Evolutionary conservation across 2,797 vertebrate species (phyloP).

Genomic region (Choloepus didactylus): DNA sequence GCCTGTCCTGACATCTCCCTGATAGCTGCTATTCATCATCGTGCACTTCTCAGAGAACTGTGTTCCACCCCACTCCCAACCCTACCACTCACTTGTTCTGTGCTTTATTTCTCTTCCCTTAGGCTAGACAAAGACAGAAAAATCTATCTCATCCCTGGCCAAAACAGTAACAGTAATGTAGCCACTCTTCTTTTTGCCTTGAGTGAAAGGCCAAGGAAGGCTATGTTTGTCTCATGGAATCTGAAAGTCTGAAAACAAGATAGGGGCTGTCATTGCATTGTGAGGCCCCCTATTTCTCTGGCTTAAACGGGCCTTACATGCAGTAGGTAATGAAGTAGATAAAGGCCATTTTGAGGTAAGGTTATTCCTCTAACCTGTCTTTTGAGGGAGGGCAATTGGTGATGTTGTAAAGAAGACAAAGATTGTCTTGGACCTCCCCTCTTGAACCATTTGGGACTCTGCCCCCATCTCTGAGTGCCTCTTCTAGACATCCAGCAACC

Average conservation of each 20-base stretch:
- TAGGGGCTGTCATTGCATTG: neutral
- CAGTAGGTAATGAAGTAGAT: neutral
- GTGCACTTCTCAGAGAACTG: slow-evolving; percentile 46
- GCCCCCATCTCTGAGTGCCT: neutral
- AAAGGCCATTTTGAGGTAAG: slow-evolving; percentile 11
- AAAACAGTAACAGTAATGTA: slow-evolving; percentile 46
- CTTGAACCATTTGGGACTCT: neutral
- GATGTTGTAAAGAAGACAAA: slow-evolving; percentile 27
- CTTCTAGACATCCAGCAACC: neutral
- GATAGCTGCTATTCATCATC: slow-evolving; percentile 19
- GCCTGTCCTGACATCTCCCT: neutral
- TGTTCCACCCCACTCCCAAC: neutral
- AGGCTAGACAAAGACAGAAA: slow-evolving; percentile 48
- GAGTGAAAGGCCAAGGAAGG: slow-evolving; percentile 37
- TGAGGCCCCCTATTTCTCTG: neutral
- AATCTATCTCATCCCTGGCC: slow-evolving; percentile 11
- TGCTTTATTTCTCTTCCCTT: slow-evolving; percentile 42
- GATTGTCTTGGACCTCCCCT: slow-evolving; percentile 20
- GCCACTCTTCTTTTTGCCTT: slow-evolving; percentile 45
- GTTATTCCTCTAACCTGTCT: neutral
- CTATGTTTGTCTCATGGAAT: slow-evolving; percentile 49
- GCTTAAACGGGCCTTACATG: neutral
- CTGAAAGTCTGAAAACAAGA: slow-evolving; percentile 54
- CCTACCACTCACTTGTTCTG: neutral
- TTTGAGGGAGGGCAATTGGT: neutral